Evolutionary conservation across 2,113 vertebrate species (phyloP).

Genomic region (Chionis minor): DNA sequence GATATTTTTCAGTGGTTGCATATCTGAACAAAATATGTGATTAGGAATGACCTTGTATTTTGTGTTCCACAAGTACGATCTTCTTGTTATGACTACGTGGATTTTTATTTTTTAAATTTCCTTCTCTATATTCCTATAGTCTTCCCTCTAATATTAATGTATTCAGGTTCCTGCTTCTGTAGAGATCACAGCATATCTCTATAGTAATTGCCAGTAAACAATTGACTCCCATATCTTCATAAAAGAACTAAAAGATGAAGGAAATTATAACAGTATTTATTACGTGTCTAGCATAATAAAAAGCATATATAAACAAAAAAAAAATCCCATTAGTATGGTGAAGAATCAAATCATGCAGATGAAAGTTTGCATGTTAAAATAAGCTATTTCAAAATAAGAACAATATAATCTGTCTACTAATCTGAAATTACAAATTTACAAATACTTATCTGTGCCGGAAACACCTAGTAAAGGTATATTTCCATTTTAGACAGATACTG

Average conservation of each 20-base stretch:
- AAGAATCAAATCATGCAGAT: neutral
- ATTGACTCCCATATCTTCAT: accelerated
- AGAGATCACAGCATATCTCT: neutral
- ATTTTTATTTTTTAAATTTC: neutral
- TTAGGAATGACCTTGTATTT: neutral
- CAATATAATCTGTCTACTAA: neutral
- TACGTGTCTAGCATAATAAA: neutral
- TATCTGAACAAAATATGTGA: neutral
- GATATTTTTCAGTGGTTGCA: neutral
- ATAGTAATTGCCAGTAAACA: neutral
- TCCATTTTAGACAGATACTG: neutral
- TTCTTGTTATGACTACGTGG: neutral
- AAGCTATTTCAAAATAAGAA: neutral
- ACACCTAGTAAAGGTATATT: accelerated
- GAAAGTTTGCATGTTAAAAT: neutral
- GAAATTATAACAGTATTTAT: neutral
- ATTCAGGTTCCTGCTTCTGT: neutral
- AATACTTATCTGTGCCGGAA: neutral
- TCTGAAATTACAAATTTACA: neutral
- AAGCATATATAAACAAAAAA: neutral
- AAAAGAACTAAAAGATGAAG: neutral
- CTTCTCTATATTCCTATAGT: neutral
- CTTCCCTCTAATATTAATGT: neutral
- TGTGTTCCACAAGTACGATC: neutral
- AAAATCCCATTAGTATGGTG: neutral